A percentile compares a stretch with the other conserved stretches of the same genome.
Evolutionary conservation across 2,888 invertebrate genomes (phyloP).

Genomic region (Plagodis dolabraria): DNA sequence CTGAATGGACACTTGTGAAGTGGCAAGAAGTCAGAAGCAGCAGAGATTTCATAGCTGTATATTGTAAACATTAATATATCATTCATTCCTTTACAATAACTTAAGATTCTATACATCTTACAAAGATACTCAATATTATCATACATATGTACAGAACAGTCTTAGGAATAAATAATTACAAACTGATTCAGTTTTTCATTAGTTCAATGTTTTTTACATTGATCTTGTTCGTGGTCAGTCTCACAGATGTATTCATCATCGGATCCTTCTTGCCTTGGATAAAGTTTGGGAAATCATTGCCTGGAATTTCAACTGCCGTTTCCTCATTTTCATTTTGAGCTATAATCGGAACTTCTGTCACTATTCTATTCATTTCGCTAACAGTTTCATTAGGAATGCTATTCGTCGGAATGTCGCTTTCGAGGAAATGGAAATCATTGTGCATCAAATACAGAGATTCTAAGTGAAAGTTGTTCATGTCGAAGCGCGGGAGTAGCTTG

Average conservation of each 20-base stretch:
- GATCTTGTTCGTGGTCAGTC: slow-evolving; percentile 73
- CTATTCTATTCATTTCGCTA: slow-evolving; percentile 67
- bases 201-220: slow-evolving; percentile 81
- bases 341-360: slow-evolving; percentile 66
- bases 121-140: background rate
- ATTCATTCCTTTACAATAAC: slow-evolving; percentile 30
- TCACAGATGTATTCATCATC: slow-evolving; percentile 76
- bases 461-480: slow-evolving; percentile 74
- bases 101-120: slow-evolving; percentile 30
- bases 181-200: slow-evolving; percentile 68
- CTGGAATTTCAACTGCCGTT: slow-evolving; percentile 46
- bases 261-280: slow-evolving; percentile 77
- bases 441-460: slow-evolving; percentile 76
- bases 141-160: slow-evolving; percentile 40
- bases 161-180: slow-evolving; percentile 36
- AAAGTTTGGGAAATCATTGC: slow-evolving; percentile 63
- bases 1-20: slow-evolving; percentile 84
- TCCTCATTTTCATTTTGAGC: slow-evolving; percentile 65
- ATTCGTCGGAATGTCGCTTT: slow-evolving; percentile 64
- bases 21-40: slow-evolving; percentile 86
- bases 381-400: slow-evolving; percentile 56
- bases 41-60: slow-evolving; percentile 87
- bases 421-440: slow-evolving; percentile 76
- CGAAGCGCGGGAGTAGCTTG: slow-evolving; percentile 71
- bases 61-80: slow-evolving; percentile 32